These are phyloP conservation scores for Orchestes rusci DNA, from an alignment of 2,888 invertebrate species.

Conservation along the genomic window DNA sequence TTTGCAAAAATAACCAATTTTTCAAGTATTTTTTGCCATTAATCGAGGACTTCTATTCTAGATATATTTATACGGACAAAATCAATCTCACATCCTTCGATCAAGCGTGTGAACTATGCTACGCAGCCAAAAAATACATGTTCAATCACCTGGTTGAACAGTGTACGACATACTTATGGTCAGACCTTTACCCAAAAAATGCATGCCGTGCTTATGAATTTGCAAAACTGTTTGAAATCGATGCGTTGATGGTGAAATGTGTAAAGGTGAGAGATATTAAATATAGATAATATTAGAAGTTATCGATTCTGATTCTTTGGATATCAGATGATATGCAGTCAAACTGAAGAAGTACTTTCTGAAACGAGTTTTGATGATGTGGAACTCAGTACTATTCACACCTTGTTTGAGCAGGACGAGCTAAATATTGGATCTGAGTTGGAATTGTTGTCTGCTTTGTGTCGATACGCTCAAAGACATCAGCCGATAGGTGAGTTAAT, in stretches of 20 bases:
- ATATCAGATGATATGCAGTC: conserved; percentile 62
- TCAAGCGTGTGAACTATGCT: conserved; percentile 79
- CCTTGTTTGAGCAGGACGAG: conserved; percentile 67
- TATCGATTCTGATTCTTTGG: not conserved
- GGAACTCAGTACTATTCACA: conserved; percentile 65
- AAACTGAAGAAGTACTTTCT: conserved; percentile 67
- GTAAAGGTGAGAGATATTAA: conserved; percentile 64
- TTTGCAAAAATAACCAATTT: no score
- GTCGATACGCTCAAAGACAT: conserved; percentile 58
- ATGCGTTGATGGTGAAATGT: conserved; percentile 72
- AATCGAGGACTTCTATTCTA: conserved; percentile 38
- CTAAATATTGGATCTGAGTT: conserved; percentile 68
- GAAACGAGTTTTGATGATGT: conserved; percentile 74
- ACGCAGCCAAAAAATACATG: conserved; percentile 85
- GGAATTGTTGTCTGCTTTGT: conserved; percentile 67
- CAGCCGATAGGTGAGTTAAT: conserved; percentile 48
- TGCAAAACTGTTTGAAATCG: conserved; percentile 77
- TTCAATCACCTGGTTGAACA: conserved; percentile 74
- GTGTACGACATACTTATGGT: conserved; percentile 79
- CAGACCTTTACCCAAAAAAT: conserved; percentile 69
- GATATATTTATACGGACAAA: conserved; percentile 76
- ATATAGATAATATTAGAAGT: conserved; percentile 4
- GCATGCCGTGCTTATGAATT: conserved; percentile 83
- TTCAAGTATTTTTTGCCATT: no score
- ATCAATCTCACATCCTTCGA: conserved; percentile 76